Evolutionary conservation across 2,888 invertebrate species (phyloP).

Genomic region (Lucinisca nassula): DNA sequence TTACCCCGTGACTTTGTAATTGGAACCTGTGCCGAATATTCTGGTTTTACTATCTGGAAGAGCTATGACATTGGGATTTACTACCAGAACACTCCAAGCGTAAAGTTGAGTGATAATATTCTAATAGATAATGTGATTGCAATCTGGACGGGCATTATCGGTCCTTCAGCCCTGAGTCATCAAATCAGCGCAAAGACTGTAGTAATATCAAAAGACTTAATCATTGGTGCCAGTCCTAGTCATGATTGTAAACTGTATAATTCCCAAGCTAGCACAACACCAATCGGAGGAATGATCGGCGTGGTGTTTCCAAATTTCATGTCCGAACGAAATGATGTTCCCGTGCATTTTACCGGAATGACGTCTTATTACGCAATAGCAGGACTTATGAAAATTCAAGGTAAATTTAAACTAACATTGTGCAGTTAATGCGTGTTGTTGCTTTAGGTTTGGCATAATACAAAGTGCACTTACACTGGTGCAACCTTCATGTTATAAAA

Average conservation of each 20-base stretch:
- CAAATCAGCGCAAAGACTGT: conserved; percentile 69
- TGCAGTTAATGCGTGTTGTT: too few relatives aligned
- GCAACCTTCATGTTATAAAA: too few relatives aligned
- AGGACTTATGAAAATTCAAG: conserved; percentile 60
- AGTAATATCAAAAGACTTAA: conserved; percentile 68
- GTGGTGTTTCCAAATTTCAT: conserved; percentile 77
- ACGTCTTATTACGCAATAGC: conserved; percentile 82
- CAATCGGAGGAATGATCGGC: conserved; percentile 71
- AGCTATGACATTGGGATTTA: conserved; percentile 83
- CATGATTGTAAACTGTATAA: conserved; percentile 79
- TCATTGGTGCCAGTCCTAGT: conserved; percentile 78
- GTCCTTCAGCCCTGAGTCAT: conserved; percentile 76
- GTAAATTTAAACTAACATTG: too few relatives aligned
- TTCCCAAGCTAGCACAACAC: conserved; percentile 45
- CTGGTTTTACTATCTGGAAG: conserved; percentile 79
- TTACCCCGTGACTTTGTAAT: conserved; percentile 61
- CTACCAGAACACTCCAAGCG: conserved; percentile 51
- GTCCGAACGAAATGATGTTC: conserved; percentile 76
- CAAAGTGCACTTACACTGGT: too few relatives aligned
- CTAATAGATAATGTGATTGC: conserved; percentile 82
- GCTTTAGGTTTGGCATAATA: too few relatives aligned
- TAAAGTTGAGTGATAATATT: conserved; percentile 68
- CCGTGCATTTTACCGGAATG: conserved; percentile 73
- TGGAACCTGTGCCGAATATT: conserved; percentile 70
- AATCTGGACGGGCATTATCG: conserved; percentile 77